Base-by-base conservation (phyloP, 2,113 vertebrate genomes). In the Paradisaea rubra region DNA sequence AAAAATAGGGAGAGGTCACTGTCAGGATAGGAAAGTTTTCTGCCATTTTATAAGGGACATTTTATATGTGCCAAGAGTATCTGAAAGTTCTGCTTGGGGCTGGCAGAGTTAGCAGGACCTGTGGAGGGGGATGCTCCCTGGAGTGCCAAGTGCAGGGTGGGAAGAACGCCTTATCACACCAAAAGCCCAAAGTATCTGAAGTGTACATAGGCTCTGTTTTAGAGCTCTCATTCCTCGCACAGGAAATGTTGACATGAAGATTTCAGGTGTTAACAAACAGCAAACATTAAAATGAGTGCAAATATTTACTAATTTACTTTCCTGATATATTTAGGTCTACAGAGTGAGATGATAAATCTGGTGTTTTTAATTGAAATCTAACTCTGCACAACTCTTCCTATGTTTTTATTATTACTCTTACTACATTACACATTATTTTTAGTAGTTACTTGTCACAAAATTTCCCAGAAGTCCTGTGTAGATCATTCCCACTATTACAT, bases 271-370 rank as follows among this genome's bases (percentile, higher is more conserved):
- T 79, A 90, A 71, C 11, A 95, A 91, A 76, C 3, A 72, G 7
- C 23, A 85, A 86, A 79, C 17, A 44, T n/a, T 69, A 28, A 89
- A 84, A 73, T 18, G 17, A 94, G 21, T 30, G 50, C 17, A 81
- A 85, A 89, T 77, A 70, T 68, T 89, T 86, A 30, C 53, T 66
- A 17, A 44, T 87, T 66, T 78, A 33, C 68, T 84, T 87, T 88
- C 76, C 57, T 81, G 22, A 30, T 84, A 11, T 28, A 41, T 37
- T 88, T 61, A 76, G 41, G 21, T 64, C 53, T 63, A 37, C 45
- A 37, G 73, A 63, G 39, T 12, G 27, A 63, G 24, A 69, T 0
- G 2, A 25, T 60, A 49, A 44, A 45, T 45, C 3, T 59, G 73
- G 12, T 30, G 6, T 3, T 71, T 73, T 87, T 14, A 47, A 54